Conservation (phyloP, 2,113 vertebrate species). For the Corvus hawaiiensis region DNA sequence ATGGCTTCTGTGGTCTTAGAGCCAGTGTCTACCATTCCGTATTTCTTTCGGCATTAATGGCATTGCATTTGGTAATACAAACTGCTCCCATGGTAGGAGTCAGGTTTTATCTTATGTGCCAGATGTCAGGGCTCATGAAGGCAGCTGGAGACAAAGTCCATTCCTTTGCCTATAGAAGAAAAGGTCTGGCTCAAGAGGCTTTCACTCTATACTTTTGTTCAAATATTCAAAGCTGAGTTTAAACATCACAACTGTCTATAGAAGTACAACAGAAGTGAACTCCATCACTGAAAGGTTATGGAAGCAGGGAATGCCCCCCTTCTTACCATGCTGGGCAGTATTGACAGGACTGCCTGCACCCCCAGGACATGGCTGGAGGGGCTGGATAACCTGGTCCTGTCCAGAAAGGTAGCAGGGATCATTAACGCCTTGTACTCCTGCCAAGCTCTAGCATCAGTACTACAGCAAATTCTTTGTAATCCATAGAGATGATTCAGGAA, state of each 20-base stretch:
- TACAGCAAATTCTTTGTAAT: background rate
- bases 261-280: background rate
- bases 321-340: background rate
- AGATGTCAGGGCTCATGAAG: background rate
- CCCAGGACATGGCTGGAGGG: background rate
- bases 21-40: background rate
- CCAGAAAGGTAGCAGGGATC: background rate
- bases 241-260: background rate
- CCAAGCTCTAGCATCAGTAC: background rate
- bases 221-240: background rate
- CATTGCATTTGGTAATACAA: background rate
- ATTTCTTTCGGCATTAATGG: background rate
- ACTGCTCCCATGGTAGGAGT: background rate
- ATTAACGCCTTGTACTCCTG: background rate
- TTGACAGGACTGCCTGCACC: background rate
- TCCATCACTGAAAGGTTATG: background rate
- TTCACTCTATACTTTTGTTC: background rate
- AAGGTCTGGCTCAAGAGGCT: background rate
- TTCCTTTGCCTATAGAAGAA: background rate
- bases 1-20: background rate
- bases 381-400: background rate
- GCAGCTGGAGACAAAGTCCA: background rate
- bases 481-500: background rate
- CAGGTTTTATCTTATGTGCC: background rate
- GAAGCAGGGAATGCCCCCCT: background rate